Conservation (phyloP, 2,113 vertebrate species). For the Morone chrysops region DNA sequence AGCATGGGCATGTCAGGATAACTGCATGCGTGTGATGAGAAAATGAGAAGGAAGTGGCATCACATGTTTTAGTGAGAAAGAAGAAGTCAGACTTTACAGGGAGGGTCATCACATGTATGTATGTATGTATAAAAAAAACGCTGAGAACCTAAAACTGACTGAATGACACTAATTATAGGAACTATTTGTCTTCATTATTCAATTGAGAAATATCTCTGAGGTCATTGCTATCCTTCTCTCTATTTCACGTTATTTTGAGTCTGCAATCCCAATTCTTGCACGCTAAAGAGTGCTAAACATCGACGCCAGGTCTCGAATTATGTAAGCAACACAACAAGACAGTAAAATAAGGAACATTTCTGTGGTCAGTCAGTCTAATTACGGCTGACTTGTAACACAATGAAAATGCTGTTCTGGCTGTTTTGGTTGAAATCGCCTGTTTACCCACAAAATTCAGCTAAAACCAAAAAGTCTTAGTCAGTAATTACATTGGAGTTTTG, state of each 20-base stretch:
- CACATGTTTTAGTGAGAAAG: neutral
- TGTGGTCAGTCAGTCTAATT: neutral
- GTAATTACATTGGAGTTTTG: neutral
- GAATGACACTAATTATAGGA: neutral
- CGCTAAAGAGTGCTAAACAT: too few relatives aligned
- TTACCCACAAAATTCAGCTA: neutral
- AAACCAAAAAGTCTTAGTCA: neutral
- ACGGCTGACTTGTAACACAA: neutral
- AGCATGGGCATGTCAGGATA: slow-evolving; percentile 6
- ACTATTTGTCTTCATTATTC: neutral
- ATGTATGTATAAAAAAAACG: neutral
- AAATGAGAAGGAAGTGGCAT: neutral
- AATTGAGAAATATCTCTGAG: neutral
- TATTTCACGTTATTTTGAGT: neutral
- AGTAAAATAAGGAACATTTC: too few relatives aligned
- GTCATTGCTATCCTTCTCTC: neutral
- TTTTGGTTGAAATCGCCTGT: neutral
- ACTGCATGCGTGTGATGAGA: neutral
- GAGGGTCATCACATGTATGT: too few relatives aligned
- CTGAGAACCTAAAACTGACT: neutral
- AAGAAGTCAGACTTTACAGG: neutral
- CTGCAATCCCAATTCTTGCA: too few relatives aligned
- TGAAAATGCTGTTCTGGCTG: neutral
- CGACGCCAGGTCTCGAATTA: too few relatives aligned
- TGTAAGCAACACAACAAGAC: too few relatives aligned